Percentiles rank a stretch among this genome's conserved stretches.
phyloP scores from a whole-genome alignment of 2,888 invertebrate genomes.

The Ochlodes sylvanus region DNA sequence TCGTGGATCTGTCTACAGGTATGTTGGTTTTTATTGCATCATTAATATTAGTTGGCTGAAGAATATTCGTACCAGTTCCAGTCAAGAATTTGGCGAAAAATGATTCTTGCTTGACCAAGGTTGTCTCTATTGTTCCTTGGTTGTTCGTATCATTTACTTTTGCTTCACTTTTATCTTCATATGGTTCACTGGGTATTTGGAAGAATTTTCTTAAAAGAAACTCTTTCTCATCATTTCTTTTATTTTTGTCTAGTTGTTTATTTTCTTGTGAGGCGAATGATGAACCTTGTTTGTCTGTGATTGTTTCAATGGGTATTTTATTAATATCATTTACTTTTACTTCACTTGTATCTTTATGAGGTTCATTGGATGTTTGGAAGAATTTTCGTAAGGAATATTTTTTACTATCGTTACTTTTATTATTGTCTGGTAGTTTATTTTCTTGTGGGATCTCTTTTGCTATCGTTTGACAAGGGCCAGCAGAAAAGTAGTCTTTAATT shows the following conservation, averaged over 20 bases:
- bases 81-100: slow-evolving; percentile 77
- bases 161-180: slow-evolving; percentile 45
- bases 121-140: slow-evolving; percentile 52
- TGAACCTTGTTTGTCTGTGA: slow-evolving; percentile 72
- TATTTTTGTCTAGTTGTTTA: slow-evolving; percentile 4
- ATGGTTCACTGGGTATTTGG: slow-evolving; percentile 43
- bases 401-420: slow-evolving; percentile 55
- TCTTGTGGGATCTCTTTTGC: slow-evolving; percentile 21
- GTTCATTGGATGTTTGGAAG: slow-evolving; percentile 49
- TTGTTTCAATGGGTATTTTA: slow-evolving; percentile 52
- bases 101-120: slow-evolving; percentile 72
- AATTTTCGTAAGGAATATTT: slow-evolving; percentile 65
- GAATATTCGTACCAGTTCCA: slow-evolving; percentile 39
- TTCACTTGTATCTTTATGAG: slow-evolving; percentile 46
- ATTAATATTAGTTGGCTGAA: not conserved
- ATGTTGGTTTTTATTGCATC: slow-evolving; percentile 39
- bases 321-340: slow-evolving; percentile 26
- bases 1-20: slow-evolving; percentile 49
- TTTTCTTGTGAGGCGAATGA: slow-evolving; percentile 62
- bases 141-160: slow-evolving; percentile 29
- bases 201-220: slow-evolving; percentile 65
- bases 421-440: slow-evolving; percentile 34
- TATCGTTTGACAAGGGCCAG: slow-evolving; percentile 55
- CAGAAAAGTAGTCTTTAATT: slow-evolving; percentile 85
- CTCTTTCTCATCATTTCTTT: slow-evolving; percentile 58